Evolutionary conservation across 2,797 vertebrate species (phyloP).

Genomic region (Hafferia zeledoni): DNA sequence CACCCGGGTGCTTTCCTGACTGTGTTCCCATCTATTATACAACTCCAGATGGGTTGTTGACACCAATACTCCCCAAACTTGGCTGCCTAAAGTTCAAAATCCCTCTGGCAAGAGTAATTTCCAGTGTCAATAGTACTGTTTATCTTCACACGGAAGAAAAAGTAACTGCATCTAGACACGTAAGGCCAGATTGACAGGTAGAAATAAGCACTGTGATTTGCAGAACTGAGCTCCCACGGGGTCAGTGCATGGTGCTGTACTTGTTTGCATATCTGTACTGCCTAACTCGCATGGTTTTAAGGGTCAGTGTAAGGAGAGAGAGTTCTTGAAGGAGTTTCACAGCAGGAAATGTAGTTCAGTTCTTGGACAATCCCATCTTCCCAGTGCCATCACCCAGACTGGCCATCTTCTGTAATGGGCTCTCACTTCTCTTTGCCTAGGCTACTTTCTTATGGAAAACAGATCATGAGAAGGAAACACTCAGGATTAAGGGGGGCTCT

Average conservation of each 20-base stretch:
- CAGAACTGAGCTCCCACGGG: not conserved
- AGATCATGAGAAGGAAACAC: not conserved
- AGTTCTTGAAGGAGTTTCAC: not conserved
- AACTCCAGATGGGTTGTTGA: not conserved
- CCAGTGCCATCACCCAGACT: not conserved
- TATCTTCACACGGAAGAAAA: slow-evolving; percentile 1
- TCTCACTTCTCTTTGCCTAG: not conserved
- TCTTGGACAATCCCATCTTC: not conserved
- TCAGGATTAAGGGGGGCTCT: not conserved
- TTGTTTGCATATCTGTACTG: not conserved
- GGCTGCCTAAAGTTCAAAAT: slow-evolving; percentile 3
- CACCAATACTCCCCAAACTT: not conserved
- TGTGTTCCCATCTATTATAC: not conserved
- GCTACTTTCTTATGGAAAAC: not conserved
- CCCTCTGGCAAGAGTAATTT: slow-evolving; percentile 13
- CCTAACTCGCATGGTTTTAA: not conserved
- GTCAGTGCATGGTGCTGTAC: not conserved
- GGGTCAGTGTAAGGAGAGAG: not conserved
- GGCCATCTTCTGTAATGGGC: not conserved
- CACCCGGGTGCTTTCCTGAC: not conserved
- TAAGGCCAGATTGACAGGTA: not conserved
- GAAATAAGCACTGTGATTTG: not conserved
- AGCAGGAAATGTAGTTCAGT: not conserved
- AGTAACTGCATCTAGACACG: not conserved
- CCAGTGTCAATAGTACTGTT: slow-evolving; percentile 12